These are phyloP conservation scores for Colletes latitarsis DNA, from an alignment of 1,140 invertebrate species.

Conservation along the genomic window DNA sequence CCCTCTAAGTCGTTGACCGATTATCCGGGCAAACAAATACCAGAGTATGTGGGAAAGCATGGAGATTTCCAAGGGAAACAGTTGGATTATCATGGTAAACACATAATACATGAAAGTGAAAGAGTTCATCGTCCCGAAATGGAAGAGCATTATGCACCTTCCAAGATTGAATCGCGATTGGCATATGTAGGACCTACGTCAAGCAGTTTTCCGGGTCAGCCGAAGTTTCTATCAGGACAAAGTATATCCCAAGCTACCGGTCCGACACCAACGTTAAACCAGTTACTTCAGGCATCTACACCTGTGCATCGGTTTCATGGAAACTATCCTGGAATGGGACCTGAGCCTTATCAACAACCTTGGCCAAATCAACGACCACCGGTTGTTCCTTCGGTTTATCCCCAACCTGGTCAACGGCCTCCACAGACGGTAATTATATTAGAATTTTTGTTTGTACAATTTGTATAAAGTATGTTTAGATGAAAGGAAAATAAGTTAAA, in stretches of 20 bases:
- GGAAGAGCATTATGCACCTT: constrained; percentile 76
- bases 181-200: constrained; percentile 51
- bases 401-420: constrained; percentile 77
- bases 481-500: background rate
- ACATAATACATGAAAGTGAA: constrained; percentile 69
- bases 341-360: constrained; percentile 79
- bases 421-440: constrained; percentile 76
- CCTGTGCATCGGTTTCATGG: constrained; percentile 83
- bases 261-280: constrained; percentile 95
- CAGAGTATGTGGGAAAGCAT: constrained; percentile 63
- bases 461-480: background rate
- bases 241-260: constrained; percentile 89
- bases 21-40: constrained; percentile 69
- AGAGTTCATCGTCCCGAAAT: constrained; percentile 68
- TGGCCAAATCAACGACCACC: constrained; percentile 80
- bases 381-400: constrained; percentile 77
- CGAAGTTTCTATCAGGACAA: constrained; percentile 83
- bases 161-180: constrained; percentile 73
- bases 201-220: constrained; percentile 73
- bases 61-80: constrained; percentile 65
- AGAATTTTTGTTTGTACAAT: background rate
- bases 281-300: constrained; percentile 90
- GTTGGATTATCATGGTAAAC: constrained; percentile 70
- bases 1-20: constrained; percentile 65
- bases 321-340: constrained; percentile 78